phyloP scores from a whole-genome alignment of 2,113 vertebrate genomes.

The Sapayoa aenigma region DNA sequence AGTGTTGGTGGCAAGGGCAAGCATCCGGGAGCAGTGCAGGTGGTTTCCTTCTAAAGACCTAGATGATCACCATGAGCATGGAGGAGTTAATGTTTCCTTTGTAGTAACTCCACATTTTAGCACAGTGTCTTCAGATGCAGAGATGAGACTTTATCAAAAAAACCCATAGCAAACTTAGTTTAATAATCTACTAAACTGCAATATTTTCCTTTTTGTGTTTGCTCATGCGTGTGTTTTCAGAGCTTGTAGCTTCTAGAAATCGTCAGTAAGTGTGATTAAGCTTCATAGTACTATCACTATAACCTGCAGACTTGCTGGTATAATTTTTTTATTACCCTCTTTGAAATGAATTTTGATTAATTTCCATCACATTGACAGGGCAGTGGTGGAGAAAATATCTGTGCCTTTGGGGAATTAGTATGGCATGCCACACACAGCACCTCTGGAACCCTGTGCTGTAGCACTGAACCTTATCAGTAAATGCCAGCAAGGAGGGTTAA shows the following conservation, averaged over 20 bases:
- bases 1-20: neutral
- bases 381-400: neutral
- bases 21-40: neutral
- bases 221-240: neutral
- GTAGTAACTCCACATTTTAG: neutral
- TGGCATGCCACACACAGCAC: neutral
- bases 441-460: neutral
- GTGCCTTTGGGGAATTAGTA: neutral
- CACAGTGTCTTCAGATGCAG: neutral
- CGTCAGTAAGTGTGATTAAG: neutral
- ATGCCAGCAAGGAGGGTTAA: neutral
- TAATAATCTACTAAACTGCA: neutral
- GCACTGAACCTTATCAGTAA: neutral
- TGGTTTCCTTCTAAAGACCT: neutral
- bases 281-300: neutral
- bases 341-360: neutral
- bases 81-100: neutral
- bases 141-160: neutral
- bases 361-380: neutral
- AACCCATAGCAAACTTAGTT: neutral
- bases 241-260: neutral
- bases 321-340: neutral
- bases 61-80: neutral
- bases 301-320: neutral
- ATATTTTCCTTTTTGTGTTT: neutral